Evolutionary conservation across 2,113 vertebrate species (phyloP).

Genomic region (Tamias sibiricus): DNA sequence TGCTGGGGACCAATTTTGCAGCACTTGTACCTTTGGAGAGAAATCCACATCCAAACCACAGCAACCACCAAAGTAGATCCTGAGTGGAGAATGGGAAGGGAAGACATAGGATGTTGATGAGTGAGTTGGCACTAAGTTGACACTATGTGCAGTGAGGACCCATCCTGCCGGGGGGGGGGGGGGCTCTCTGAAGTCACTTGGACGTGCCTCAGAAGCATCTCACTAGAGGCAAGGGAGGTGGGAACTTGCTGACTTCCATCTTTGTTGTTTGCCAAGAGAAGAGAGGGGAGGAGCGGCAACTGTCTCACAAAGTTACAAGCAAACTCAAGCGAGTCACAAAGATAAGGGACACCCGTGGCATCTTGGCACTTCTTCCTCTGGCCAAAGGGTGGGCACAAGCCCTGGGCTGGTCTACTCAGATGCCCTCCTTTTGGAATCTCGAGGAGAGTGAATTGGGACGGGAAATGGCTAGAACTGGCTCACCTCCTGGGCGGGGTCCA

Average conservation of each 20-base stretch:
- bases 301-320: background rate
- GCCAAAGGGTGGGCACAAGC: background rate
- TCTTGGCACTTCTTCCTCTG: background rate
- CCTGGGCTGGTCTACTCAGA: background rate
- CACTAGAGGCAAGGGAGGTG: background rate
- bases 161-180: too few species aligned
- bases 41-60: background rate
- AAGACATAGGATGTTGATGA: too few species aligned
- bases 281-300: background rate
- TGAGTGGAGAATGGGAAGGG: background rate
- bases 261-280: background rate
- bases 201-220: too few species aligned
- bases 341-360: background rate
- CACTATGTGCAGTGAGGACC: background rate
- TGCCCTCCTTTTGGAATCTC: background rate
- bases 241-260: background rate
- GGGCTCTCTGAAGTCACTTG: background rate
- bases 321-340: background rate
- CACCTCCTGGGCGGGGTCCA: background rate
- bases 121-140: background rate
- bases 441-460: background rate
- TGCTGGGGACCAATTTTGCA: background rate
- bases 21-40: background rate
- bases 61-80: background rate
- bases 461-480: background rate